Base-by-base conservation (phyloP, 2,797 vertebrate species). In the Gymnothorax javanicus region DNA sequence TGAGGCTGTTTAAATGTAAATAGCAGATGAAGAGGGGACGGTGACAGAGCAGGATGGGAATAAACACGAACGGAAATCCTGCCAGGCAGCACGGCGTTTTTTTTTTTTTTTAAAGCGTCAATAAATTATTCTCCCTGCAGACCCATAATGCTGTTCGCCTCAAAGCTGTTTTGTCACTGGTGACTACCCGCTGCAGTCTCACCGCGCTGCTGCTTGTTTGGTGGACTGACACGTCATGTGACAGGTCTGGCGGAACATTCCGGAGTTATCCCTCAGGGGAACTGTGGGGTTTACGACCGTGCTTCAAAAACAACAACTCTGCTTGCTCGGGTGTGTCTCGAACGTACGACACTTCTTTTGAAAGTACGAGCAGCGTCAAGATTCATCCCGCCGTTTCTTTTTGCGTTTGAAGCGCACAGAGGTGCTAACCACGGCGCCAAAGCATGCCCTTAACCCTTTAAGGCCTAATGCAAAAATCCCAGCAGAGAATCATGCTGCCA, bases 391-490 rank as follows among this genome's bases (percentile, higher is more conserved):
- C 17, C 7, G n/a, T 69, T 75, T 83, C 23, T 71, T 71, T 25
- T 2, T 73, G 59, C 59, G 77, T 57, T 43, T 27, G 58, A 58
- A 50, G 27, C 0, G 62, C 33, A 67, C 86, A 83, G 23, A 43
- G 56, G 64, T 58, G 4, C 52, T 60, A 69, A n/a, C 62, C 82
- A 50, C 56, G 5, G 23, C 4, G 67, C n/a, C 67, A 27, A 69
- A 69, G 23, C n/a, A 7, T 69, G 43, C 15, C 56, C 50, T 92
- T 87, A n/a, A n/a, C n/a, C n/a, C n/a, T n/a, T n/a, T n/a, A n/a
- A n/a, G n/a, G n/a, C n/a, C n/a, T n/a, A n/a, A n/a, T n/a, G n/a
- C n/a, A n/a, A n/a, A n/a, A n/a, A n/a, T n/a, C n/a, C n/a, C n/a
- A n/a, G n/a, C n/a, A n/a, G n/a, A n/a, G n/a, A n/a, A n/a, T n/a